Evolutionary conservation across 2,797 vertebrate genomes (phyloP), one percentile per base, ranked within the genome.

Genomic region (Zonotrichia albicollis): DNA sequence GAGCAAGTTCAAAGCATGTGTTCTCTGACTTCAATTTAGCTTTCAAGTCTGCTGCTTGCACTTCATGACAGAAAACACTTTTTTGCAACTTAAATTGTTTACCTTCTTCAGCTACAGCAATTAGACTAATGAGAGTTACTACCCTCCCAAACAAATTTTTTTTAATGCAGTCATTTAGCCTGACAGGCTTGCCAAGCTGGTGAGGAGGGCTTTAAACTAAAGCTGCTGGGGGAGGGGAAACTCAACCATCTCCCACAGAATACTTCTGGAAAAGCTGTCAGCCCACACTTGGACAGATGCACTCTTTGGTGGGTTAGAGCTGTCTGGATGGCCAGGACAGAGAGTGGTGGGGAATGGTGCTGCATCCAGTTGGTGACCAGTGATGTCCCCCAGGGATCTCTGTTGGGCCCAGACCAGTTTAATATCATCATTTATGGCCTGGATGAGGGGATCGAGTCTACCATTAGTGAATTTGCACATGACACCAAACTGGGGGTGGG

Each of bases 61-160:
- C n/a, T 71, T 64, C 60, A 45, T 8, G 26, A 87, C n/a, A 70
- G 55, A 87, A 92, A 62, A 84, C 4, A 50, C 1, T 11, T 36
- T 75, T 87, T 66, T 87, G 71, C 48, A 83, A 67, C 61, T 87
- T 38, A 34, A 72, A 73, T 27, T 51, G 62, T 93, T 93, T 84
- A 81, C 53, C 58, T 50, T 84, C 81, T 71, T 34, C 87, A 79
- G 89, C 61, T 89, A 89, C 27, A 71, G 45, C 89, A 87, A 85
- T 93, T 89, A 93, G 23, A 67, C 53, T 93, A 93, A 91, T 76
- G 72, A 95, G 81, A 85, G 48, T 29, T 87, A 32, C n/a, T 66
- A 60, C 26, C 32, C 16, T 9, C 6, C 27, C 14, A 34, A 89
- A 75, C 26, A 93, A 90, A 38, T 45, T 19, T 45, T 74, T 74